Evolutionary conservation across 2,888 invertebrate species (phyloP).

Genomic region (Melanotus villosus): DNA sequence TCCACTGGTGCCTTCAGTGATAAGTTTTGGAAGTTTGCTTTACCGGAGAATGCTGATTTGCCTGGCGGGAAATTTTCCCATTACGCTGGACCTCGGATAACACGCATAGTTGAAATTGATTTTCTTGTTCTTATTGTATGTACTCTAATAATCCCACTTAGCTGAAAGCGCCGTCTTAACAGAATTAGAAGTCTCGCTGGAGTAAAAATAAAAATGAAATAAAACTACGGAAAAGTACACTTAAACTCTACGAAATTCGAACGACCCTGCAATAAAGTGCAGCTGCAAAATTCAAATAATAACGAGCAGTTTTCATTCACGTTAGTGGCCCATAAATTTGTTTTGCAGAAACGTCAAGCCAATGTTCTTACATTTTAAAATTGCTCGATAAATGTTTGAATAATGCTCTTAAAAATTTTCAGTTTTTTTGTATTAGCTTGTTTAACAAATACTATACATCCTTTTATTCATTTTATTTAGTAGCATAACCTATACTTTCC

Average conservation of each 20-base stretch:
- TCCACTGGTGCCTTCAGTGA: constrained; percentile 11
- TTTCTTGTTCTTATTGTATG: neutral
- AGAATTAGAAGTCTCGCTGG: constrained; percentile 9
- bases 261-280: constrained; percentile 9
- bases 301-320: neutral
- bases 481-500: too few species aligned
- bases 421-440: too few species aligned
- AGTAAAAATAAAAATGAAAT: neutral
- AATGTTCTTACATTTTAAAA: too few species aligned
- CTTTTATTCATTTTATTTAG: too few species aligned
- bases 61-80: constrained; percentile 15
- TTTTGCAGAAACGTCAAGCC: too few species aligned
- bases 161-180: neutral
- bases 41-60: constrained; percentile 27
- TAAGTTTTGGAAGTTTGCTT: constrained; percentile 15
- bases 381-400: too few species aligned
- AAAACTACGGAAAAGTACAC: constrained; percentile 6
- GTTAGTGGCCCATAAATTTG: too few species aligned
- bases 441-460: too few species aligned
- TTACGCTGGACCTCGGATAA: constrained; percentile 15
- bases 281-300: constrained; percentile 6
- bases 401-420: too few species aligned
- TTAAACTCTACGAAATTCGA: constrained; percentile 7
- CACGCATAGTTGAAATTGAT: constrained; percentile 21
- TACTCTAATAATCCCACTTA: neutral